Percentiles rank a stretch among this genome's conserved stretches.
Conservation (phyloP, 2,113 vertebrate genomes). For the Oreamnos americanus region DNA sequence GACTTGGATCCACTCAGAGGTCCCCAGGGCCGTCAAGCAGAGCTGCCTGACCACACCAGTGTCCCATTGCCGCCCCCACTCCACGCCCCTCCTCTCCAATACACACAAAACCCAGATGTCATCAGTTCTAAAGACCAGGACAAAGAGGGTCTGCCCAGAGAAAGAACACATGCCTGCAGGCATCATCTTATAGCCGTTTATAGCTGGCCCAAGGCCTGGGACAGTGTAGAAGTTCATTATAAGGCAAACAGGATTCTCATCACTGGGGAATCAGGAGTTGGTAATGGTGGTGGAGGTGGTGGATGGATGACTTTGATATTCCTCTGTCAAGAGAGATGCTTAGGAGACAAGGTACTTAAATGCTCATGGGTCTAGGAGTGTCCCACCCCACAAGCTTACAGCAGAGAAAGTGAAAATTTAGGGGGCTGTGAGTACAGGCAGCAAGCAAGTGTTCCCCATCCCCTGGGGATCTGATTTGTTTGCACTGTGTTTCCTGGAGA, state of each 20-base stretch:
- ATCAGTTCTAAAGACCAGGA: neutral
- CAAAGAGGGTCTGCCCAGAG: neutral
- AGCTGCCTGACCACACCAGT: neutral
- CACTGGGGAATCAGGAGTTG: neutral
- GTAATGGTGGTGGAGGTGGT: neutral
- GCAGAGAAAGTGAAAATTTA: neutral
- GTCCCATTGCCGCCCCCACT: neutral
- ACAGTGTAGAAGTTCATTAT: neutral
- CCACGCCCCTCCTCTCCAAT: neutral
- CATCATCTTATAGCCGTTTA: neutral
- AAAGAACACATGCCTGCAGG: neutral
- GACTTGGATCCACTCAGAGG: neutral
- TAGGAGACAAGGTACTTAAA: neutral
- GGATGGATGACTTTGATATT: neutral
- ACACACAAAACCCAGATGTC: neutral
- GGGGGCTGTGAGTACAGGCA: neutral
- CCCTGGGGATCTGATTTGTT: neutral
- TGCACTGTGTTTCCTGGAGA: neutral
- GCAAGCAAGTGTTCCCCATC: neutral
- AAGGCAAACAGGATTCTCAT: neutral
- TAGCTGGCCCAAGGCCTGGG: neutral
- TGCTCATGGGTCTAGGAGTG: neutral
- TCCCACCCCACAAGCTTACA: neutral
- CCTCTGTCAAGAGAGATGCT: neutral
- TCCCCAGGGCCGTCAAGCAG: too few relatives aligned